Conservation (phyloP, 2,113 vertebrate genomes). For the Pelvicachromis taeniatus region DNA sequence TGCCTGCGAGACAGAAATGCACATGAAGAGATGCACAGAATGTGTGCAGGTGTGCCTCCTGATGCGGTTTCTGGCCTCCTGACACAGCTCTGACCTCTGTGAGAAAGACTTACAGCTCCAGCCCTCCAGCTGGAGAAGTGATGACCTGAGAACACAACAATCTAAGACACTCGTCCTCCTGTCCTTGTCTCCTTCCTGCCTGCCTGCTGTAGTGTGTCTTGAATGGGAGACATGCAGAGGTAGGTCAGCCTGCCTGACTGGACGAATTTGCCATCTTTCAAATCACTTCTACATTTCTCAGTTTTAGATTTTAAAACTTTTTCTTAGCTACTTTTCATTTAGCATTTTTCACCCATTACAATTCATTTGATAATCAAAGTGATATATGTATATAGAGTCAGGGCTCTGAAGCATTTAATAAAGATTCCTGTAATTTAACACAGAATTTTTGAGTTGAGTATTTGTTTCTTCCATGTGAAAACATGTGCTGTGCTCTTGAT, state of each 20-base stretch:
- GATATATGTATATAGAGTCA: not conserved
- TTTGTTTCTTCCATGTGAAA: not conserved
- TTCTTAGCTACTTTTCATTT: not conserved
- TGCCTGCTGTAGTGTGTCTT: not conserved
- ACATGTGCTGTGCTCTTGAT: not conserved
- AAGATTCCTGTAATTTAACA: not conserved
- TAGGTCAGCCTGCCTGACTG: not conserved
- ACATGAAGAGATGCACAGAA: slow-evolving; percentile 10
- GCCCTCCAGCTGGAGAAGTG: slow-evolving; percentile 64
- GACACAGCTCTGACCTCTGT: slow-evolving; percentile 44
- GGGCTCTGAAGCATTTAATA: not conserved
- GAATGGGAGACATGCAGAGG: not conserved
- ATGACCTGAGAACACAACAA: slow-evolving; percentile 38
- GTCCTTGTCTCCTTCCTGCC: slow-evolving; percentile 45
- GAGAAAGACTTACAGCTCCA: slow-evolving; percentile 33
- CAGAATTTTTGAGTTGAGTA: not conserved
- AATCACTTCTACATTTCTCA: not conserved
- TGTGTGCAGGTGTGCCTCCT: slow-evolving; percentile 47
- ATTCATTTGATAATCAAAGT: not conserved
- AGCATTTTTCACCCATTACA: not conserved
- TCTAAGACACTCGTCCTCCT: slow-evolving; percentile 33
- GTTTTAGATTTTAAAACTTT: not conserved
- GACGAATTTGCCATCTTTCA: not conserved
- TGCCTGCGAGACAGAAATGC: not conserved
- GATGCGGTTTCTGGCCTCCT: slow-evolving; percentile 40